A percentile compares a stretch with the other conserved stretches of the same genome.
These are phyloP conservation scores for Corydoras maculifer DNA, from an alignment of 2,113 vertebrate species.

Conservation along the genomic window DNA sequence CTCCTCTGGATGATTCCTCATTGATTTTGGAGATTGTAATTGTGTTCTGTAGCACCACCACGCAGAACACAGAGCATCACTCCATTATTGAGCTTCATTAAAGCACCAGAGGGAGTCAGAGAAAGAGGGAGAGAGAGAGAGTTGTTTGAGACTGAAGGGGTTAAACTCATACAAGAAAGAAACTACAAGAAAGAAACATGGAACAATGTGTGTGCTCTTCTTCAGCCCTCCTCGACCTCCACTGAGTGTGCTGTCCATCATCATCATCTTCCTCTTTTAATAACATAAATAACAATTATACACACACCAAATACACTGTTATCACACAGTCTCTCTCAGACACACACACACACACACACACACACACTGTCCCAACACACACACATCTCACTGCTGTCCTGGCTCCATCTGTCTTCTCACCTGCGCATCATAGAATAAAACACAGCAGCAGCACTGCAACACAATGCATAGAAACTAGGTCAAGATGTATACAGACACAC, in stretches of 20 bases:
- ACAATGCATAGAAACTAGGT: slow-evolving; percentile 8
- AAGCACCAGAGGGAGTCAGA: too few species aligned
- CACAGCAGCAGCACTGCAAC: slow-evolving; percentile 2
- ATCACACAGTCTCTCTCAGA: too few species aligned
- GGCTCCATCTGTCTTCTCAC: too few species aligned
- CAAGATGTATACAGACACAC: background rate
- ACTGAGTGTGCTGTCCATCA: slow-evolving; percentile 26
- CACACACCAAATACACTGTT: background rate
- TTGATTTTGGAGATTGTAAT: too few species aligned
- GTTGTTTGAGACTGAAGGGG: background rate
- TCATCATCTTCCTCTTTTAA: background rate
- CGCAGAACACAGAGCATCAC: too few species aligned
- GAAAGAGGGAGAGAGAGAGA: too few species aligned
- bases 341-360: slow-evolving; percentile 11
- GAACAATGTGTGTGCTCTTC: slow-evolving; percentile 68
- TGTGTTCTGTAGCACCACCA: too few species aligned
- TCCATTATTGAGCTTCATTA: too few species aligned
- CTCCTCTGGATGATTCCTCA: too few species aligned
- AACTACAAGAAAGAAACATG: slow-evolving; percentile 69
- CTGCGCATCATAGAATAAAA: background rate
- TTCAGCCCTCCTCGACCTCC: slow-evolving; percentile 47
- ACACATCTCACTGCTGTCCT: too few species aligned
- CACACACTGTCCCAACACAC: background rate
- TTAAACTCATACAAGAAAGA: slow-evolving; percentile 62
- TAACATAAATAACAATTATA: slow-evolving; percentile 7